A percentile compares a stretch with the other conserved stretches of the same genome.
These are phyloP conservation scores for Tragulus kanchil DNA, from an alignment of 2,113 vertebrate genomes.

Conservation along the genomic window DNA sequence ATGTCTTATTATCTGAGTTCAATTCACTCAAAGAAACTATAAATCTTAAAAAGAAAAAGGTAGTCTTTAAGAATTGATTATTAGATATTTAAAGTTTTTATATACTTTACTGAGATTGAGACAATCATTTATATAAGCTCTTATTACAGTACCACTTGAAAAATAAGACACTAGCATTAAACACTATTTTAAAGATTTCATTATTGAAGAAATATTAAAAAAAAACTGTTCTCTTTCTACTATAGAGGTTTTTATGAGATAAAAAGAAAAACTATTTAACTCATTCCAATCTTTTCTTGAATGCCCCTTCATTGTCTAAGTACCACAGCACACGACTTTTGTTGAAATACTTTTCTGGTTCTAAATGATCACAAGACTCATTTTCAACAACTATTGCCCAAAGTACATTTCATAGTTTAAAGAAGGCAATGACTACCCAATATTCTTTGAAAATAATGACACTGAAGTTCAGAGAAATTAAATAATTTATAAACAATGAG, in stretches of 20 bases:
- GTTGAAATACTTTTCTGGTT: not conserved
- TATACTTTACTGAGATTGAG: not conserved
- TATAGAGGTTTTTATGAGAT: not conserved
- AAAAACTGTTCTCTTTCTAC: not conserved
- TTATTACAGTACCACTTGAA: not conserved
- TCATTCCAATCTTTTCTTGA: not conserved
- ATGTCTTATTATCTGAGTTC: not conserved
- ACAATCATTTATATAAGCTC: not conserved
- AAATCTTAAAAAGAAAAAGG: not conserved
- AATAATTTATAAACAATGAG: not conserved
- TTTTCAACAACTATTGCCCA: slow-evolving; percentile 55
- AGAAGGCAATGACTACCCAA: not conserved
- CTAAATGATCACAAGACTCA: not conserved
- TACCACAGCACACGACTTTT: not conserved
- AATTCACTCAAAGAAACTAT: not conserved
- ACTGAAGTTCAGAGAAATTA: not conserved
- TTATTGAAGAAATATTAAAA: not conserved
- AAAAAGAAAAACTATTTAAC: slow-evolving; percentile 28
- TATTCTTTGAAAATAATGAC: not conserved
- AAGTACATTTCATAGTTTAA: slow-evolving; percentile 12
- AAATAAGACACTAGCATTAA: not conserved
- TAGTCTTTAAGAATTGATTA: not conserved
- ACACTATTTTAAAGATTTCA: not conserved
- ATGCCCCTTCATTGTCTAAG: not conserved
- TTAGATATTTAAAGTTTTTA: slow-evolving; percentile 27